Base-by-base conservation (phyloP, 64 coral and sea anemone species). In the Actinia equina region DNA sequence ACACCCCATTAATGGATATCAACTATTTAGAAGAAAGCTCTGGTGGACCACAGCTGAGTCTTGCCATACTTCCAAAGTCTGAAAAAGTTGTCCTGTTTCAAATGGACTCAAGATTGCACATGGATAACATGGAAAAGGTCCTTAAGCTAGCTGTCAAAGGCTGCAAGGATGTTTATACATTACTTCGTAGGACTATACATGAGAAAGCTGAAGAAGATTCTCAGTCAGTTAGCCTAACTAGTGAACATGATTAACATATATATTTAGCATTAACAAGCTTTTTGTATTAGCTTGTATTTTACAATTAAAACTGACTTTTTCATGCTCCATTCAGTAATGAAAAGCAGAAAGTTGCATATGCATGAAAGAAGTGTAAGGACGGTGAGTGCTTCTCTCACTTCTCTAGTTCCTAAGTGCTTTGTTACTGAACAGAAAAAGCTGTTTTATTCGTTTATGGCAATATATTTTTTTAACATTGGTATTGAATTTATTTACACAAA, bases 1-100 rank as follows among this genome's bases (percentile, higher is more conserved):
- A 99, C 37, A 93, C 88, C 62, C 93, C 97, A 56, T 79, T 99
- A 23, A 80, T 99, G 88, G 97, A 99, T 27, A 93, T 99, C 22
- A 99, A 95, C 59, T 99, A 95, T 52, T 77, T 99, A 17, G 97
- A 99, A 65, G 93, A 99, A 80, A 87, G 84, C 27, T 93, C 94
- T 82, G 93, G 93, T 14, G 97, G 93, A 18, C 97, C 97, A 17
- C 88, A 99, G 30, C 56, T 99, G 2, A 93, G 85, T 88, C 88
- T 99, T 25, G 97, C 97, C 79, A 90, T 99, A 43, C 91, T 99
- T 45, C 97, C 97, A 77, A 99, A 99, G 60, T 99, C 97, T 77
- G 93, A 92, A 77, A 99, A 99, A 46, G 95, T 99, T 91, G 93
- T 99, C 13, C 87, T 99, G 54, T 93, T 99, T 82, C 93, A 95